phyloP scores from a whole-genome alignment of 92 coral and sea anemone genomes.

The Phenganax marumi region DNA sequence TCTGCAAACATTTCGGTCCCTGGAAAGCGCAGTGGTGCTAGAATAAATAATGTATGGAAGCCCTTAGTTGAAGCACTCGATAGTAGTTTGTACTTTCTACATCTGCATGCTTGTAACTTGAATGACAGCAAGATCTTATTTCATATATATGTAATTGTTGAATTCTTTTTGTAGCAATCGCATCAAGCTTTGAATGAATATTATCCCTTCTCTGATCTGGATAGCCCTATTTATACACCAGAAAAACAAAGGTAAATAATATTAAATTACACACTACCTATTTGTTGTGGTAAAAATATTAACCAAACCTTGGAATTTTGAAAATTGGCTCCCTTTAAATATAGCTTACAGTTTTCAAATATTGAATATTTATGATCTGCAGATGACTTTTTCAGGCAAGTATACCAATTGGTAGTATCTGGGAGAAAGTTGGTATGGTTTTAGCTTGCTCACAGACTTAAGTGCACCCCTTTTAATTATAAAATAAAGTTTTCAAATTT shows the following conservation, averaged over 20 bases:
- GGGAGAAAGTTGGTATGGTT: too few relatives aligned
- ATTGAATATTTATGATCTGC: too few relatives aligned
- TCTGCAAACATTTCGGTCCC: slow-evolving; percentile 36
- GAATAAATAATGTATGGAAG: neutral
- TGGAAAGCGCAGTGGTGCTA: slow-evolving; percentile 13
- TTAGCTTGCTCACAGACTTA: too few relatives aligned
- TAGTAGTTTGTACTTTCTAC: too few relatives aligned
- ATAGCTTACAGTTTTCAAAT: too few relatives aligned
- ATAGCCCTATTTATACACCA: slow-evolving; percentile 93
- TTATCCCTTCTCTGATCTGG: slow-evolving; percentile 88
- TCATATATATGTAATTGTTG: neutral
- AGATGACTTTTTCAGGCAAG: too few relatives aligned
- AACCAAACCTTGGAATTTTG: neutral
- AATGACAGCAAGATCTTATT: neutral
- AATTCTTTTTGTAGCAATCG: slow-evolving; percentile 61
- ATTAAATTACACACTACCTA: neutral
- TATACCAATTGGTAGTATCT: too few relatives aligned
- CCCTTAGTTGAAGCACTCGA: too few relatives aligned
- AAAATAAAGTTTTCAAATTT: too few relatives aligned
- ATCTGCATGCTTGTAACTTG: neutral
- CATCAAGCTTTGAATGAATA: slow-evolving; percentile 58
- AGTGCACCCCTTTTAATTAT: too few relatives aligned
- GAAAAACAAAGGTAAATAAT: slow-evolving; percentile 59
- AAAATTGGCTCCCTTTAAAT: neutral
- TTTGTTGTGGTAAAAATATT: neutral